Percentiles rank a stretch among this genome's conserved stretches.
These are phyloP conservation scores for Columba guinea DNA, from an alignment of 2,797 vertebrate species.

Conservation along the genomic window DNA sequence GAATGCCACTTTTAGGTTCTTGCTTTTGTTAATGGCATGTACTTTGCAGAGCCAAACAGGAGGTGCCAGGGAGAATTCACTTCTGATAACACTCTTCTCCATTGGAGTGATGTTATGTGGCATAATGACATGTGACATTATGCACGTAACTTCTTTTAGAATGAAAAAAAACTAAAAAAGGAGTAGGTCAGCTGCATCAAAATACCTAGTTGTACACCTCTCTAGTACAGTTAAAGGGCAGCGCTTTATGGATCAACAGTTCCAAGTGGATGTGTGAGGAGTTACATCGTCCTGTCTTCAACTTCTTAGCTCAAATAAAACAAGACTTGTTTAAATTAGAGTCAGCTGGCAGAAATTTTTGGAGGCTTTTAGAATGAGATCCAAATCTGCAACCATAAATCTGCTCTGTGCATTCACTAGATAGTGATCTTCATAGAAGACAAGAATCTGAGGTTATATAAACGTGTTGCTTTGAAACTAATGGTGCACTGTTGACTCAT, in stretches of 20 bases:
- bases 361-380: not conserved
- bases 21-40: not conserved
- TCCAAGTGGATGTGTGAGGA: not conserved
- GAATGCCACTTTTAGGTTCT: not conserved
- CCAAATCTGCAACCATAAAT: not conserved
- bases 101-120: not conserved
- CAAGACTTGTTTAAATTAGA: not conserved
- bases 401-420: not conserved
- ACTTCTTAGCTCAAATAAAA: not conserved
- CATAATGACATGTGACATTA: not conserved
- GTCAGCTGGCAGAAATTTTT: not conserved
- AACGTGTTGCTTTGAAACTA: constrained; percentile 55
- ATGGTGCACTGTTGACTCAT: not conserved
- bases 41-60: not conserved
- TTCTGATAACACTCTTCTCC: not conserved
- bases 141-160: not conserved
- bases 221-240: not conserved
- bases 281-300: not conserved
- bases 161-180: not conserved
- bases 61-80: not conserved
- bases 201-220: not conserved
- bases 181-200: not conserved
- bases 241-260: not conserved
- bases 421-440: constrained; percentile 46
- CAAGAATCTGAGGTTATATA: not conserved